Evolutionary conservation across 2,113 vertebrate species (phyloP).

Genomic region (Polypterus bichir): DNA sequence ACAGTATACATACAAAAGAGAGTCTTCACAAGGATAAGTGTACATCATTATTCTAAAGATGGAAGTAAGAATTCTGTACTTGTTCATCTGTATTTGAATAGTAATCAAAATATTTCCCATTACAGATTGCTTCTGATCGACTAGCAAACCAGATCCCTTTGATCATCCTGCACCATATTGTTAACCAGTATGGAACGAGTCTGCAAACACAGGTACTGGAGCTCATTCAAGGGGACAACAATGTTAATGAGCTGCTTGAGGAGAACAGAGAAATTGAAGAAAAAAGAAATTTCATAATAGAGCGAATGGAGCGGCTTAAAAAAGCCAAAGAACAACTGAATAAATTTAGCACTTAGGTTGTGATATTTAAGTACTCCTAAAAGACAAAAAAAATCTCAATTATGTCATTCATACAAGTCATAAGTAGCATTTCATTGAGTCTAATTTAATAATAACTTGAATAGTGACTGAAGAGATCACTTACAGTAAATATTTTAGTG

Average conservation of each 20-base stretch:
- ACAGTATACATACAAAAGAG: too few relatives aligned
- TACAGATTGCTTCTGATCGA: constrained; percentile 54
- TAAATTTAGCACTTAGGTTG: constrained; percentile 25
- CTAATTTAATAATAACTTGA: too few relatives aligned
- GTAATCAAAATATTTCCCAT: background rate
- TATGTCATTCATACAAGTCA: too few relatives aligned
- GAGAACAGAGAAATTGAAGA: constrained; percentile 51
- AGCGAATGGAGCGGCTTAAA: constrained; percentile 39
- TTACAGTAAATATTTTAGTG: too few relatives aligned
- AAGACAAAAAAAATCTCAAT: too few relatives aligned
- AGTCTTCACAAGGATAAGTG: too few relatives aligned
- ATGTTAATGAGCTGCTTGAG: constrained; percentile 37
- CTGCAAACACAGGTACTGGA: constrained; percentile 61
- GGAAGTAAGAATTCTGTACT: too few relatives aligned
- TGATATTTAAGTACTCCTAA: too few relatives aligned
- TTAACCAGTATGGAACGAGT: constrained; percentile 38
- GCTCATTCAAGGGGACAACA: constrained; percentile 46
- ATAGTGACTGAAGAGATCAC: too few relatives aligned
- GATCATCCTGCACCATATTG: constrained; percentile 57
- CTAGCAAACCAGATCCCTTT: constrained; percentile 68
- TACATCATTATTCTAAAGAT: too few relatives aligned
- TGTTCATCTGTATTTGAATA: too few relatives aligned
- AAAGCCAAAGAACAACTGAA: constrained; percentile 47
- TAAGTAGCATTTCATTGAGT: too few relatives aligned
- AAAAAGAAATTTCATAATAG: constrained; percentile 40